Conservation (phyloP, 2,797 vertebrate genomes). For the Chaenodraco wilsoni region DNA sequence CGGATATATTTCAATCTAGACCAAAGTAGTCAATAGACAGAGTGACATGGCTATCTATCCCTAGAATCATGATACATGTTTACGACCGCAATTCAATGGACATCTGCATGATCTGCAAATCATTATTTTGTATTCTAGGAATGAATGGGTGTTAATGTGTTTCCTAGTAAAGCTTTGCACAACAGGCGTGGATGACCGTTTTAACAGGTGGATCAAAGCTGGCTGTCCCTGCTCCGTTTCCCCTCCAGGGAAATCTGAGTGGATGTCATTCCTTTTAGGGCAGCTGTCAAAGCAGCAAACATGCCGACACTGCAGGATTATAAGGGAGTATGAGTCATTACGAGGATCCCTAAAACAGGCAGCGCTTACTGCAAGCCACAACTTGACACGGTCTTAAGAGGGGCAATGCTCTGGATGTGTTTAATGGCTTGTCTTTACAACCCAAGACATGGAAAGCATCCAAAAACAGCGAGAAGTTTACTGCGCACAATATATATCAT, state of each 20-base stretch:
- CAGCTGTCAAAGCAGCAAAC: conserved; percentile 53
- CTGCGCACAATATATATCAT: background rate
- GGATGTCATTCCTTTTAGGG: conserved; percentile 53
- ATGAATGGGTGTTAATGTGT: conserved; percentile 16
- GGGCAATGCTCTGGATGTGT: conserved; percentile 6
- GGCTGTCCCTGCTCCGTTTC: conserved; percentile 26
- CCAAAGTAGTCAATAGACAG: background rate
- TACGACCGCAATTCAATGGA: background rate
- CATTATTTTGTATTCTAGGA: conserved; percentile 27
- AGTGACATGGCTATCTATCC: background rate
- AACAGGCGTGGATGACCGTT: background rate
- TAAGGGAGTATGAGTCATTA: conserved; percentile 43
- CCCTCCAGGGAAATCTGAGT: conserved; percentile 56
- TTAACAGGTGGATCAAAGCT: conserved; percentile 56
- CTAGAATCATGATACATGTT: too few species aligned
- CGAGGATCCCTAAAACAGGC: conserved; percentile 27
- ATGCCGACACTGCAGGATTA: conserved; percentile 34
- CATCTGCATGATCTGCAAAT: conserved; percentile 21
- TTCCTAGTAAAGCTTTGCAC: conserved; percentile 14
- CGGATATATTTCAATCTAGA: conserved; percentile 17
- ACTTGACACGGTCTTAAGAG: conserved; percentile 24
- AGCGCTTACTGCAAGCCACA: conserved; percentile 21
- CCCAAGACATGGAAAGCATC: background rate
- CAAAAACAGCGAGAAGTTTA: background rate
- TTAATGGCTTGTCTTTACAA: conserved; percentile 24